Evolutionary conservation across 2,888 invertebrate species (phyloP).

Genomic region (Parapristionchus giblindavisi): DNA sequence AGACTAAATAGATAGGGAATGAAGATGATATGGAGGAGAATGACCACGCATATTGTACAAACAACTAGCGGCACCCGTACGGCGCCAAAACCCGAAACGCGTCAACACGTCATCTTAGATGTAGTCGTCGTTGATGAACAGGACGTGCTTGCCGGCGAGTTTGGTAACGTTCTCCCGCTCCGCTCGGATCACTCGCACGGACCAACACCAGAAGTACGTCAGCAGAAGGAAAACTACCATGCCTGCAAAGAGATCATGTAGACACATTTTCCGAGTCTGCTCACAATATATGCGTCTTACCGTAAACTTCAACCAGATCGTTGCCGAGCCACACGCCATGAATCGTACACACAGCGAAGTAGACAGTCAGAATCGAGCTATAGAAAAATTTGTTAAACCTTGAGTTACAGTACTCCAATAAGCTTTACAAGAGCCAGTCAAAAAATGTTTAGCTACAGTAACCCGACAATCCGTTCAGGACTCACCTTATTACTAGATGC

Average conservation of each 20-base stretch:
- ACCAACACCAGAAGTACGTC: constrained; percentile 37
- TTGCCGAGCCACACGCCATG: constrained; percentile 24
- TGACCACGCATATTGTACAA: constrained; percentile 35
- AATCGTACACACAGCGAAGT: constrained; percentile 30
- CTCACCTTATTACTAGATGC: constrained; percentile 27
- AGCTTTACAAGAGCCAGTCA: not conserved
- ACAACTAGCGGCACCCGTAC: not conserved
- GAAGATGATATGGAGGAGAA: not conserved
- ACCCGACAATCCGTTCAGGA: not conserved
- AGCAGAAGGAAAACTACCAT: constrained; percentile 19
- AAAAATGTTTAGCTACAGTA: not conserved
- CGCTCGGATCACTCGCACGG: constrained; percentile 10
- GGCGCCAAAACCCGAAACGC: not conserved
- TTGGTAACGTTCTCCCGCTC: constrained; percentile 17
- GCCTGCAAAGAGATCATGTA: constrained; percentile 28
- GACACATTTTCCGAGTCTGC: not conserved
- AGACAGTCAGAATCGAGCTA: constrained; percentile 15
- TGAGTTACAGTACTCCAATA: not conserved
- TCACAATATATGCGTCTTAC: constrained; percentile 1
- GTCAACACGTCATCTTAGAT: constrained; percentile 1
- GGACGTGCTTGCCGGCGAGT: constrained; percentile 30
- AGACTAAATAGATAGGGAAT: too few species aligned
- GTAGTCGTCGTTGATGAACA: constrained; percentile 38
- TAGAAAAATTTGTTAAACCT: not conserved
- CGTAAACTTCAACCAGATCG: constrained; percentile 33